phyloP scores from a whole-genome alignment of 2,797 vertebrate genomes.

The Cossypha caffra region DNA sequence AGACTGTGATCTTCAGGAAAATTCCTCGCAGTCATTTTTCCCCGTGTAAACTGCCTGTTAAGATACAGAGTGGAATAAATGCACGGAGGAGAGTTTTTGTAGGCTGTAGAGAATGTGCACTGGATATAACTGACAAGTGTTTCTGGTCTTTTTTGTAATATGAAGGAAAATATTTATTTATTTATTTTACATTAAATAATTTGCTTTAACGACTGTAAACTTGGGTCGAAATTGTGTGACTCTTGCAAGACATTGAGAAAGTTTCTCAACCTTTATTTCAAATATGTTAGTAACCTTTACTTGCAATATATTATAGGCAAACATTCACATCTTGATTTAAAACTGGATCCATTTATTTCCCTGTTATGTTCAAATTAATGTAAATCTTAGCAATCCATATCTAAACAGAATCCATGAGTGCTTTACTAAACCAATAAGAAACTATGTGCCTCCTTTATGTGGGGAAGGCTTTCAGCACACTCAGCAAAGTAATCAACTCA shows the following conservation, averaged over 20 bases:
- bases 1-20: conserved; percentile 35
- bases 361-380: neutral
- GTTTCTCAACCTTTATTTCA: neutral
- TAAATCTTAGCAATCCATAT: neutral
- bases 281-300: neutral
- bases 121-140: neutral
- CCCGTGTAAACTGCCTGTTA: conserved; percentile 14
- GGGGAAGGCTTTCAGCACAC: neutral
- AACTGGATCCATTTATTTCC: neutral
- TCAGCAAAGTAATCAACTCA: neutral
- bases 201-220: neutral
- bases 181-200: neutral
- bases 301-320: neutral
- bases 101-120: neutral
- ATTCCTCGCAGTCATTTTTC: conserved; percentile 16
- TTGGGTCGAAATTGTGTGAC: neutral
- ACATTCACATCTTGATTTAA: neutral
- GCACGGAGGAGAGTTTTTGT: neutral
- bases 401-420: neutral
- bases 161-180: neutral
- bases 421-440: neutral
- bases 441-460: neutral
- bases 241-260: neutral
- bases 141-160: neutral
- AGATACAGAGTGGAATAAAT: neutral